Evolutionary conservation across 2,888 invertebrate genomes (phyloP), one percentile per base, ranked within the genome.

Genomic region (Alcis repandata): DNA sequence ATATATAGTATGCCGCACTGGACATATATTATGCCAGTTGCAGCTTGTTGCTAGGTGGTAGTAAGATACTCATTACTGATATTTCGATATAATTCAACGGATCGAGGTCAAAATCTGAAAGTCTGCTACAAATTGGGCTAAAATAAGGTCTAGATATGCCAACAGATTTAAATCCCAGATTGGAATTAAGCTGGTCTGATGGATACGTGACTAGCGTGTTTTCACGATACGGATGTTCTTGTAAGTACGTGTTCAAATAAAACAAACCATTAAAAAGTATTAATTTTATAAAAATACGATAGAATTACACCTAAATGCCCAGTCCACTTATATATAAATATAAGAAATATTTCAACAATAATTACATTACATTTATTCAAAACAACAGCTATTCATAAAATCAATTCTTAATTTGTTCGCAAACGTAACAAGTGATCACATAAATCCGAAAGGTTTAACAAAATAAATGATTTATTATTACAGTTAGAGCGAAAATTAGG

Each of bases 221-320:
- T 9, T 33, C n/a, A 10, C 9, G 10, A 43, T 19, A 19, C 2
- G 6, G 8, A 10, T 20, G 2, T 2, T 11, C 6, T 2, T 20
- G 11, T n/a, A 0, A 1, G 41, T 17, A 8, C 19, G 19, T 11
- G 20, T 20, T 38, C 9, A 19, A 56, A 68, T 36, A 56, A 58
- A 62, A 60, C 59, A 65, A 68, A 59, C 66, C 22, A 62, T 46
- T 75, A 63, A 69, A 78, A 80, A 79, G 70, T 73, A 74, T 75
- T 70, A 52, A 49, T 80, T 78, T 75, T 78, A 79, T 77, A 79
- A 81, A 82, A 83, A 72, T 76, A 69, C 70, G 76, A 73, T 72
- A 74, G 71, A 75, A 74, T 78, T 80, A 80, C 56, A 70, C 62
- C 73, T 83, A 82, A 76, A 78, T 82, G 75, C 85, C 85, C 85